A percentile compares a stretch with the other conserved stretches of the same genome.
These are phyloP conservation scores for Bombus sylvicola DNA, from an alignment of 1,140 invertebrate genomes.

Conservation along the genomic window DNA sequence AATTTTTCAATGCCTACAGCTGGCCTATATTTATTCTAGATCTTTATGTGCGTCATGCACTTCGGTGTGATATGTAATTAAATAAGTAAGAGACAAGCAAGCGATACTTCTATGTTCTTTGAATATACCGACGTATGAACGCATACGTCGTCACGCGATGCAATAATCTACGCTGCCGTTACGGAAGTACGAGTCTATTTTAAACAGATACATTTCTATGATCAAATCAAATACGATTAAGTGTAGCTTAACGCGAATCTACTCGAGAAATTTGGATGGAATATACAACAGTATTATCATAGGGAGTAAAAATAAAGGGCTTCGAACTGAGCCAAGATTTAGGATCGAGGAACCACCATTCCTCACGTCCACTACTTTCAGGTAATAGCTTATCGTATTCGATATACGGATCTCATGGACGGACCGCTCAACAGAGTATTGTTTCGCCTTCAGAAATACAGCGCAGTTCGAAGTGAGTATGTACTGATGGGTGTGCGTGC, in stretches of 20 bases:
- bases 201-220: conserved; percentile 66
- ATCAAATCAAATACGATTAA: conserved; percentile 49
- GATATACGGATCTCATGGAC: conserved; percentile 63
- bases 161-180: conserved; percentile 70
- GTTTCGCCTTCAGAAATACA: conserved; percentile 54
- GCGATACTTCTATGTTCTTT: conserved; percentile 34
- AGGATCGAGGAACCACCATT: conserved; percentile 47
- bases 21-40: conserved; percentile 66
- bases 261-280: conserved; percentile 46
- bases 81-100: conserved; percentile 55
- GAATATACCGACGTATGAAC: conserved; percentile 28
- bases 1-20: conserved; percentile 56
- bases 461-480: conserved; percentile 56
- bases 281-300: conserved; percentile 69
- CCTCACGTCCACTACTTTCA: conserved; percentile 67
- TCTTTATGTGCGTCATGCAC: conserved; percentile 62
- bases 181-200: conserved; percentile 65
- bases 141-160: conserved; percentile 46
- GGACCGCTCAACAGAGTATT: conserved; percentile 40
- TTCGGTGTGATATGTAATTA: conserved; percentile 70
- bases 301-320: conserved; percentile 54
- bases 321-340: conserved; percentile 55
- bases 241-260: conserved; percentile 36
- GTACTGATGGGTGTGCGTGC: conserved; percentile 60
- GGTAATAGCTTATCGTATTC: conserved; percentile 62